Conservation (phyloP, 2,888 invertebrate species). For the Cryptocheilus praepositus region DNA sequence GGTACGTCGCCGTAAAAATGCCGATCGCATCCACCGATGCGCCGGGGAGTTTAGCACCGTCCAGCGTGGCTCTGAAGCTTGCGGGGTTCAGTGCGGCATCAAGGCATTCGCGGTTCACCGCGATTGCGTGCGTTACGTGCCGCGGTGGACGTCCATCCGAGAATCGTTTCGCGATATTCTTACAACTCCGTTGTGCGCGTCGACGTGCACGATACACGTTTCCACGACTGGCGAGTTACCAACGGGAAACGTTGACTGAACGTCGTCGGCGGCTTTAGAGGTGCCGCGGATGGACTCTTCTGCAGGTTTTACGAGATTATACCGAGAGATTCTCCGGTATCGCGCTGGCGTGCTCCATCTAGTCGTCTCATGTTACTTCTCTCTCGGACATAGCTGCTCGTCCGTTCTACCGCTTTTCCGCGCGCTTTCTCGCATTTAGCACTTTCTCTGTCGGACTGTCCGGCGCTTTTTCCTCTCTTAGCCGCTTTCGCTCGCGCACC, state of each 20-base stretch:
- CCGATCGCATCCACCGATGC: too few species aligned
- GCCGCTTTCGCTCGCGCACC: neutral
- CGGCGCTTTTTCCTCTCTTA: neutral
- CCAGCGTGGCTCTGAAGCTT: too few species aligned
- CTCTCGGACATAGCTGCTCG: too few species aligned
- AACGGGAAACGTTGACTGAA: constrained; percentile 10
- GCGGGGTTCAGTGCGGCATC: too few species aligned
- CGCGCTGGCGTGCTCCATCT: constrained; percentile 14
- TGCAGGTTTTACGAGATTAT: constrained; percentile 52
- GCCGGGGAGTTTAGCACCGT: too few species aligned
- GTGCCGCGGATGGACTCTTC: constrained; percentile 41
- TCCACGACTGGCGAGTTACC: too few species aligned
- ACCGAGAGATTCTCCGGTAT: constrained; percentile 45
- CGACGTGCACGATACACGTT: too few species aligned
- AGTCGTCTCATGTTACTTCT: neutral
- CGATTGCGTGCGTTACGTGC: neutral
- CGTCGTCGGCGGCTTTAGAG: constrained; percentile 37
- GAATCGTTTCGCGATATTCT: neutral
- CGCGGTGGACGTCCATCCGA: neutral
- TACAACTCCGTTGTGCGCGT: too few species aligned
- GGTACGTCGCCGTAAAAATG: too few species aligned
- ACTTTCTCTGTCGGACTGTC: neutral
- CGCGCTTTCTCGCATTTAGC: neutral
- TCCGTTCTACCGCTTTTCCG: too few species aligned
- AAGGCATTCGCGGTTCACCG: neutral